Percentiles rank a stretch among this genome's conserved stretches.
These are phyloP conservation scores for Stenodema calcarata DNA, from an alignment of 2,888 invertebrate species.

Conservation along the genomic window DNA sequence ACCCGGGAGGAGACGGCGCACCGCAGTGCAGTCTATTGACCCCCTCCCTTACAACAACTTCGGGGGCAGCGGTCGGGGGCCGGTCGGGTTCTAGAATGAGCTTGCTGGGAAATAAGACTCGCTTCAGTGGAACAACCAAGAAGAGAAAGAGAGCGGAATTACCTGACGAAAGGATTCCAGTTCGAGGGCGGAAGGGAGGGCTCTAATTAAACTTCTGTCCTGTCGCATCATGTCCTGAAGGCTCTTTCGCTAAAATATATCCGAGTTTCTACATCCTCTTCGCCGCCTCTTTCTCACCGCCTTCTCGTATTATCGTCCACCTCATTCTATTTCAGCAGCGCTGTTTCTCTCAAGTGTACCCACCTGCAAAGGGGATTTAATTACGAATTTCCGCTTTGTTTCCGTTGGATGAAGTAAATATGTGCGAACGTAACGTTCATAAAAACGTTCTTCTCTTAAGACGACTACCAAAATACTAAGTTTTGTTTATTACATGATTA, in stretches of 20 bases:
- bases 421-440: no score
- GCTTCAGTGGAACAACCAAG: not conserved
- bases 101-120: not conserved
- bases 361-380: not conserved
- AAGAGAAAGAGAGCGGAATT: not conserved
- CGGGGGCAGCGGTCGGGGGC: not conserved
- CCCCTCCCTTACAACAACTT: not conserved
- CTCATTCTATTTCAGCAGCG: not conserved
- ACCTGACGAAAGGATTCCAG: slow-evolving; percentile 13
- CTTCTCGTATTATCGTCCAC: not conserved
- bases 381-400: not conserved
- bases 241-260: not conserved
- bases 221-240: not conserved
- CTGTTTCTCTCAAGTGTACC: not conserved
- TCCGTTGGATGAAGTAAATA: not conserved
- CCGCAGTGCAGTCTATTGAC: slow-evolving; percentile 42
- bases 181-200: not conserved
- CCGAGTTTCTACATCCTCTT: not conserved
- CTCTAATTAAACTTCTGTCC: slow-evolving; percentile 33
- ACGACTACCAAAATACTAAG: no score
- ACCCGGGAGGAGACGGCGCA: slow-evolving; percentile 9
- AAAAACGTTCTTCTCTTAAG: no score
- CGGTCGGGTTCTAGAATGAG: not conserved
- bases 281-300: not conserved
- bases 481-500: no score